A percentile compares a stretch with the other conserved stretches of the same genome.
These are phyloP conservation scores for Streptopelia turtur DNA, from an alignment of 2,797 vertebrate species.

Conservation along the genomic window DNA sequence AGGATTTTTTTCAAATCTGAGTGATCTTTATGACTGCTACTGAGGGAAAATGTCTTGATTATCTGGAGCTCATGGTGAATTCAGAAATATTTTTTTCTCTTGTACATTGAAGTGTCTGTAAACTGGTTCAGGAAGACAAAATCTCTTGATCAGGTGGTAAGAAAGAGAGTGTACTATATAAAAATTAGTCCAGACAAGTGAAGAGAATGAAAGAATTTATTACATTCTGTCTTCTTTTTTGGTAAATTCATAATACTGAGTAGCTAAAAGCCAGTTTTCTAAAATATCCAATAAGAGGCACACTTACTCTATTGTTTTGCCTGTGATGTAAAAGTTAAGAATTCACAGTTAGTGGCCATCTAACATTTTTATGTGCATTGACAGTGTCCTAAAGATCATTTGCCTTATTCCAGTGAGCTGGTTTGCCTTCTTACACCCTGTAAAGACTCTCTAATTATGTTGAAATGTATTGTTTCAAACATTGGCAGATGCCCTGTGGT, in stretches of 20 bases:
- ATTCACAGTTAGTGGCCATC: neutral
- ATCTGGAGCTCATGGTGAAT: neutral
- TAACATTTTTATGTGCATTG: neutral
- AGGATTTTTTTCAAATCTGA: neutral
- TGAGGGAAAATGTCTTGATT: neutral
- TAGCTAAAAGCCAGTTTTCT: neutral
- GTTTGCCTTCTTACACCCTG: neutral
- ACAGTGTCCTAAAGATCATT: conserved; percentile 41
- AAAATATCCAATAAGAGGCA: neutral
- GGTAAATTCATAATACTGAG: neutral
- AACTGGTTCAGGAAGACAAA: neutral
- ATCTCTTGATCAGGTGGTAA: neutral
- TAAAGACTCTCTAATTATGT: conserved; percentile 33
- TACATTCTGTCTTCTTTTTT: neutral
- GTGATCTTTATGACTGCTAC: neutral
- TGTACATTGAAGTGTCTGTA: neutral
- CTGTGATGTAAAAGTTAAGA: neutral
- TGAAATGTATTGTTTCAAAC: conserved; percentile 40
- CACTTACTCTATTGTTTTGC: neutral
- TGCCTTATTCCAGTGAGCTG: conserved; percentile 37
- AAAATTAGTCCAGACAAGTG: neutral
- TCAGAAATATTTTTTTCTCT: neutral
- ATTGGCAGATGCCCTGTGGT: neutral
- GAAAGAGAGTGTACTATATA: neutral
- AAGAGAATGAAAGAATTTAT: neutral